These are phyloP conservation scores for Emydura subglobosa DNA, from an alignment of 2,113 vertebrate species.

Conservation along the genomic window DNA sequence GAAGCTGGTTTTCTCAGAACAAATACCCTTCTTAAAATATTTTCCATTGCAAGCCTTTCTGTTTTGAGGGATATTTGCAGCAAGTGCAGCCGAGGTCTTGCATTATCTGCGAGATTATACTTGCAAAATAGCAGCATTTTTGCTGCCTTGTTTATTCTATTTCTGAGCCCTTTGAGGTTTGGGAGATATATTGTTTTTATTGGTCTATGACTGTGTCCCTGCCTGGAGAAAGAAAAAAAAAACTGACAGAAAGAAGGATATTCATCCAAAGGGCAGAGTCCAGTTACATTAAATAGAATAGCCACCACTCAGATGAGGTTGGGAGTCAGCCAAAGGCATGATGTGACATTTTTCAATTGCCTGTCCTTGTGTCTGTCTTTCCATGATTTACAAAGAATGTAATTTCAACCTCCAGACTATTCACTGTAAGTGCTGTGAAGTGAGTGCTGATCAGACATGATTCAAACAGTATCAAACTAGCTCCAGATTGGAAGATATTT, in stretches of 20 bases:
- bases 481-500: conserved; percentile 32
- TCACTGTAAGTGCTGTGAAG: conserved; percentile 14
- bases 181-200: conserved; percentile 8
- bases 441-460: neutral
- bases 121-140: neutral
- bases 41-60: neutral
- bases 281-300: conserved; percentile 70
- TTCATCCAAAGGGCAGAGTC: conserved; percentile 58
- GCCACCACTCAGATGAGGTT: conserved; percentile 49
- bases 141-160: neutral
- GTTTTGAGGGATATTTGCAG: neutral
- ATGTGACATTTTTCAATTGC: conserved; percentile 70
- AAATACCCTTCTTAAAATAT: neutral
- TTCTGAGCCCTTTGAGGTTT: accelerated
- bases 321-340: conserved; percentile 74
- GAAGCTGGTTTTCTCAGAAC: neutral
- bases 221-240: conserved; percentile 55
- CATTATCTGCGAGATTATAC: accelerated
- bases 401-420: conserved; percentile 70
- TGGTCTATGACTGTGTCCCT: neutral
- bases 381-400: conserved; percentile 63
- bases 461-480: conserved; percentile 31
- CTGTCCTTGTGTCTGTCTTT: conserved; percentile 50
- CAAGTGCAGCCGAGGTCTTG: neutral
- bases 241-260: conserved; percentile 55